These are phyloP conservation scores for Chamaetylas fuelleborni DNA, from an alignment of 2,113 vertebrate species.

Conservation along the genomic window DNA sequence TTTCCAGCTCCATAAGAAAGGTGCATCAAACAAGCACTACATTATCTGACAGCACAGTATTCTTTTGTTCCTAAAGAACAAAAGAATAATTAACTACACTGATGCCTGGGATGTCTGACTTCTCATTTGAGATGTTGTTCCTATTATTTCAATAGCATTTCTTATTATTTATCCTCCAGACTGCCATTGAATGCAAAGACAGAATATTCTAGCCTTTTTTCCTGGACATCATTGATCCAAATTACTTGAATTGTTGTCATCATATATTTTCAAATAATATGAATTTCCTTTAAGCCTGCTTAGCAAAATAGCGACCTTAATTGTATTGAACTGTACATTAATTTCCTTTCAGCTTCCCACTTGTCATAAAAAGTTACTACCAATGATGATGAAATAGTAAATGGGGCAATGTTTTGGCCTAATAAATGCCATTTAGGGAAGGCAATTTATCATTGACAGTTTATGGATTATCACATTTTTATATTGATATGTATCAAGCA, in stretches of 20 bases:
- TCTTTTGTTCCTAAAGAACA: conserved; percentile 53
- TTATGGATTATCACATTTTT: background rate
- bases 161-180: background rate
- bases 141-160: conserved; percentile 34
- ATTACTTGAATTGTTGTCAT: background rate
- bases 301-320: background rate
- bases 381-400: background rate
- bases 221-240: background rate
- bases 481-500: background rate
- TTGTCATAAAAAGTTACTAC: background rate
- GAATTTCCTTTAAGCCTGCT: background rate
- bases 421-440: conserved; percentile 1
- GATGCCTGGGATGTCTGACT: conserved; percentile 7
- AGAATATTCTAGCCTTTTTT: background rate
- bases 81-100: conserved; percentile 60
- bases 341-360: background rate
- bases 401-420: background rate
- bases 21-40: background rate
- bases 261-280: background rate
- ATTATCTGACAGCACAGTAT: conserved; percentile 1
- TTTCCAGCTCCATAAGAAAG: conserved; percentile 8
- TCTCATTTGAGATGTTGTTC: conserved; percentile 7
- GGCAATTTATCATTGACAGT: background rate
- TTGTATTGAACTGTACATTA: background rate
- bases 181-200: background rate